Evolutionary conservation across 2,797 vertebrate species (phyloP), one percentile per base, ranked within the genome.

Genomic region (Karalla daura): DNA sequence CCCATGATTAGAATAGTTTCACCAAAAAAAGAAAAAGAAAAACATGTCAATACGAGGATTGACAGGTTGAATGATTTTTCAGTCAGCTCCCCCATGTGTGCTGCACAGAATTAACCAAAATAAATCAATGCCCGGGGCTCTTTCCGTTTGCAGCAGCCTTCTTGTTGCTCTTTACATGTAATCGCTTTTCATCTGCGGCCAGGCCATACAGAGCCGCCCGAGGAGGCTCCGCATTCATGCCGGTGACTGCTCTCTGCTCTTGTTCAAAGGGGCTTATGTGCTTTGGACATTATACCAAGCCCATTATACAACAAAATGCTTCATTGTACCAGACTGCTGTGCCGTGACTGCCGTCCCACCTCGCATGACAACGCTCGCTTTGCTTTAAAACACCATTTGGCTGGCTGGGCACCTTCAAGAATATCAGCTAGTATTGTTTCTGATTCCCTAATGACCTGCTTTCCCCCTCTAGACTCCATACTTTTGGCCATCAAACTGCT

Each of bases 401-500:
- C 73, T 46, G 27, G 21, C 39, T 50, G 15, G 28, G 30, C 3
- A 13, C n/a, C 24, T 63, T 46, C 47, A 18, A 36, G 9, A 23
- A 13, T 67, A 59, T 73, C 14, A 49, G 54, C 50, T 56, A 21
- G 35, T 56, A 65, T 69, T 51, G 21, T 27, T 72, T 53, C 33
- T 39, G n/a, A n/a, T n/a, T n/a, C n/a, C n/a, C n/a, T 71, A 70
- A 80, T 75, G 28, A 69, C 21, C 37, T 55, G 27, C 60, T 74
- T 59, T 85, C 81, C 63, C 75, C 74, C 79, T 3, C 86, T n/a
- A 97, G 96, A 96, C 96, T 78, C 96, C 96, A 64, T 97, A 97
- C 90, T 97, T 97, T 94, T 97, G 96, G 96, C 95, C 96, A 82
- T 97, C 96, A 83, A 96, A 97, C 89, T 97, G 95, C 89, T 97